These are phyloP conservation scores for Trachythela sp. DNA, from an alignment of 64 coral and sea anemone genomes.

Conservation along the genomic window DNA sequence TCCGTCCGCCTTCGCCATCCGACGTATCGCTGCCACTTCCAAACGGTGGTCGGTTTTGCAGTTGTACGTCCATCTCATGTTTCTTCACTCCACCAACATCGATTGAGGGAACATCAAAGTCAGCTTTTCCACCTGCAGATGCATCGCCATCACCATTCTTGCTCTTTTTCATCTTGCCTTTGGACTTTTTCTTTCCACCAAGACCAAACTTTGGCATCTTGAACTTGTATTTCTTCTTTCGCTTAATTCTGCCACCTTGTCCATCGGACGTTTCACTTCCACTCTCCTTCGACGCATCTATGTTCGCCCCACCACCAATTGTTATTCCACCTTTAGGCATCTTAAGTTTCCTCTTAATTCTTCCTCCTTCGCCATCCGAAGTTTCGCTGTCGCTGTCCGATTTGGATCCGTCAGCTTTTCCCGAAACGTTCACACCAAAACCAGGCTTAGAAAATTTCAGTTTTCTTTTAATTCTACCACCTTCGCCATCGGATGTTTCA, in stretches of 20 bases:
- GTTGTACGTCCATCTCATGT: not conserved
- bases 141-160: not conserved
- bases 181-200: not conserved
- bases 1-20: not conserved
- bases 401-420: not conserved
- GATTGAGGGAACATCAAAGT: not conserved
- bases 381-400: constrained; percentile 5
- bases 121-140: not conserved
- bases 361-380: not conserved
- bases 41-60: not conserved
- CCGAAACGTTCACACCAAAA: not conserved
- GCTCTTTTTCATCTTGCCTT: not conserved
- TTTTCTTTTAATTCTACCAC: constrained; percentile 3
- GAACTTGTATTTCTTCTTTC: not conserved
- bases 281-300: not conserved
- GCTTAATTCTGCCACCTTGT: not conserved
- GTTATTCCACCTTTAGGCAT: not conserved
- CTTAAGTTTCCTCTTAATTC: constrained; percentile 1
- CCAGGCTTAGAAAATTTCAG: not conserved
- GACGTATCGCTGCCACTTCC: not conserved
- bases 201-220: constrained; percentile 1
- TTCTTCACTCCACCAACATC: not conserved
- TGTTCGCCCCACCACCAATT: not conserved
- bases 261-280: not conserved
- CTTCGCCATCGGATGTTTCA: constrained; percentile 13